Conservation (phyloP, 2,888 invertebrate species). For the Deilephila elpenor region DNA sequence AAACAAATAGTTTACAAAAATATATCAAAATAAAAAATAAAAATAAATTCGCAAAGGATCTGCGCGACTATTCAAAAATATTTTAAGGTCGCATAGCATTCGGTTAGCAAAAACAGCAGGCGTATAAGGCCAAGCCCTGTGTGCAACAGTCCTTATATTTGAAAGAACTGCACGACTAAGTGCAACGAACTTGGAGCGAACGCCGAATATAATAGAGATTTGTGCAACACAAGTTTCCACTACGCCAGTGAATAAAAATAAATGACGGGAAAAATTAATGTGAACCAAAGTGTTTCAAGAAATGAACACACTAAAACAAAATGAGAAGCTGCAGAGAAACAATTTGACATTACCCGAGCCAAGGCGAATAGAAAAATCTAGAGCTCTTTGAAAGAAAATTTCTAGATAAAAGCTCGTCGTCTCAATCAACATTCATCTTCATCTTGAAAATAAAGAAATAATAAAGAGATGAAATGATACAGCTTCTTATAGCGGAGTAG, state of each 20-base stretch:
- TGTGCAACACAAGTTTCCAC: conserved; percentile 10
- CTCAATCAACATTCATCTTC: conserved; percentile 1
- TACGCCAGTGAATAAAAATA: conserved; percentile 19
- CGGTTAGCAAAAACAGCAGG: neutral
- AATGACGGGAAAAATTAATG: conserved; percentile 12
- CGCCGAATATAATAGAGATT: conserved; percentile 3
- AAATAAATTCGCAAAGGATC: too few species aligned
- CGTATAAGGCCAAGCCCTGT: neutral
- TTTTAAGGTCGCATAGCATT: too few species aligned
- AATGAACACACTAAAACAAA: conserved; percentile 15
- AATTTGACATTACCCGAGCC: conserved; percentile 14
- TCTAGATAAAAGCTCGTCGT: neutral
- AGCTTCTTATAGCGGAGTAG: neutral
- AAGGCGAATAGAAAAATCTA: neutral
- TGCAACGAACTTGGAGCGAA: conserved; percentile 6
- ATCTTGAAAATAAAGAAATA: conserved; percentile 9
- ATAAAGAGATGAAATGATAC: neutral
- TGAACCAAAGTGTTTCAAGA: conserved; percentile 4
- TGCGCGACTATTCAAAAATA: neutral
- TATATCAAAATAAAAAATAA: too few species aligned
- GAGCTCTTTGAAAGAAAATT: neutral
- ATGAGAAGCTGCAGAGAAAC: conserved; percentile 11
- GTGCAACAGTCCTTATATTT: neutral
- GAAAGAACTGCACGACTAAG: neutral
- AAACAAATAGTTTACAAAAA: too few species aligned